Conservation (phyloP, 2,888 invertebrate species). For the Phaonia tiefii region DNA sequence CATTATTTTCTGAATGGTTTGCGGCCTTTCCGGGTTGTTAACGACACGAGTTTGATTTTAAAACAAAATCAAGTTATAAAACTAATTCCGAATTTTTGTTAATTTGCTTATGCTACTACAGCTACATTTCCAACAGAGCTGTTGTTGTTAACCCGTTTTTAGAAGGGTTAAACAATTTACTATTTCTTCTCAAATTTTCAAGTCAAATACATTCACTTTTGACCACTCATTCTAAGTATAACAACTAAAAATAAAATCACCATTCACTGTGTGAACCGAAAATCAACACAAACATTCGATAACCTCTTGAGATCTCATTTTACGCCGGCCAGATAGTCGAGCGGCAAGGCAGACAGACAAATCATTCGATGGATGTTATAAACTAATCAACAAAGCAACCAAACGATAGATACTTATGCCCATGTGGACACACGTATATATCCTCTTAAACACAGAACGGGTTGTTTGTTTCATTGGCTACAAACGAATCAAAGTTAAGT, state of each 20-base stretch:
- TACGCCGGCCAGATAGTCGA: too few species aligned
- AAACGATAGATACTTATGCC: background rate
- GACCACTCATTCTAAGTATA: constrained; percentile 22
- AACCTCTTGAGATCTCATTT: constrained; percentile 37
- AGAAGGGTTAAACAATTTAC: constrained; percentile 32
- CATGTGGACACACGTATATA: background rate
- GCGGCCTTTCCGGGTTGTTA: background rate
- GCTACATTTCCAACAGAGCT: background rate
- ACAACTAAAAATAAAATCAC: background rate
- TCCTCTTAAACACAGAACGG: background rate
- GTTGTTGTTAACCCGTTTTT: constrained; percentile 5
- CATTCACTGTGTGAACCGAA: constrained; percentile 24
- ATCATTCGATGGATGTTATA: constrained; percentile 47
- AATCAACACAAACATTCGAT: constrained; percentile 2
- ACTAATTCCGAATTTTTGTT: constrained; percentile 7
- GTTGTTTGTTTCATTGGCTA: constrained; percentile 31
- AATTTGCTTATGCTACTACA: background rate
- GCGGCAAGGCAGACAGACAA: constrained; percentile 4
- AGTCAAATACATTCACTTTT: constrained; percentile 45
- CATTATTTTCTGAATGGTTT: background rate
- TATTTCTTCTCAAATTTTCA: background rate
- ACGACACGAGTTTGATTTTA: constrained; percentile 35
- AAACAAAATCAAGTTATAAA: constrained; percentile 7
- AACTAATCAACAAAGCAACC: constrained; percentile 42
- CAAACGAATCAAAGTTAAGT: constrained; percentile 49